Base-by-base conservation (phyloP, 1,140 invertebrate species). In the Agrypnia vestita region DNA sequence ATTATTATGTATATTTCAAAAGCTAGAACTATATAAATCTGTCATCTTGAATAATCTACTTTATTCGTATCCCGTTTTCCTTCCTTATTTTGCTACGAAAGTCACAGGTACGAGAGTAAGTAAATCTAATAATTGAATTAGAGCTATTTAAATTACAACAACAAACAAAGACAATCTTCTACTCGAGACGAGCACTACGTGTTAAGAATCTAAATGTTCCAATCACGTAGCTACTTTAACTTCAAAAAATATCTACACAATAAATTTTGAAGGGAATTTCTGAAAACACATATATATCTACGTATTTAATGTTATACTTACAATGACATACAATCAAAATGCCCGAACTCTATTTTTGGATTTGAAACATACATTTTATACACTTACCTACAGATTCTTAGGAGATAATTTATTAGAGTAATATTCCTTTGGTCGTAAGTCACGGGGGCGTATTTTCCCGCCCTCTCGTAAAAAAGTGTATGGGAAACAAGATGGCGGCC, bases 401-500 rank as follows among this genome's bases (percentile, higher is more conserved):
- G 25, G 35, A 64, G 61, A 64, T 64, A 64, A 64, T 64, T 64
- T 64, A 19, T 9, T 62, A n/a, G 13, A 7, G 9, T 25, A 62
- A 64, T 64, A 62, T 64, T 64, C 25, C 35, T 43, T 35, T 10
- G 21, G 61, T 19, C 61, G 11, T 69, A 47, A 69, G 64, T 69
- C 21, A 47, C 7, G 64, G 46, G 11, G 64, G 64, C 64, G 64
- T 69, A 19, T 19, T 69, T 69, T 69, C 64, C 64, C 64, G 44
- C 64, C 64, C 64, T 64, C 61, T 69, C 47, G 51, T 78, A 67
- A 78, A 59, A 76, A 76, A 11, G 35, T 51, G 49, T 51, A 51
- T n/a, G n/a, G 64, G 46, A 62, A 73, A 59, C 78, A 61, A 71
- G 53, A 59, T 49, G 67, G 51, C 69, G 51, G 21, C 47, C 25